Evolutionary conservation across 2,797 vertebrate species (phyloP).

Genomic region (Microctenopoma steveboyesi): DNA sequence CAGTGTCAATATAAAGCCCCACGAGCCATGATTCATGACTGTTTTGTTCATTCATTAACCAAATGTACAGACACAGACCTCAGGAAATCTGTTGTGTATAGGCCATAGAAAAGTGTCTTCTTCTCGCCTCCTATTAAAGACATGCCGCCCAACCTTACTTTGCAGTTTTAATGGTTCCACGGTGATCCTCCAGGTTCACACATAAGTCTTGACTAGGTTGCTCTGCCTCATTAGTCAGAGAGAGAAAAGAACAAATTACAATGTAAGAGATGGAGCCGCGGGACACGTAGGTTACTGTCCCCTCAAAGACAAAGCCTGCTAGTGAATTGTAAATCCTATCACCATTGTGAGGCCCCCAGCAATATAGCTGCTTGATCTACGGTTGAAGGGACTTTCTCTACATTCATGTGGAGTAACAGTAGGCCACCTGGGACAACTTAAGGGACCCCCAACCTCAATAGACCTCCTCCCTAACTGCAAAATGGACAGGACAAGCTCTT

Average conservation of each 20-base stretch:
- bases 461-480: constrained; percentile 56
- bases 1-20: constrained; percentile 41
- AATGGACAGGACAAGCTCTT: constrained; percentile 66
- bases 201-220: constrained; percentile 63
- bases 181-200: constrained; percentile 74
- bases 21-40: constrained; percentile 59
- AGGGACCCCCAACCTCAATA: constrained; percentile 57
- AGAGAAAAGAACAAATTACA: constrained; percentile 72
- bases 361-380: constrained; percentile 70
- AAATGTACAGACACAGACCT: constrained; percentile 33
- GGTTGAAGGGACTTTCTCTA: constrained; percentile 40
- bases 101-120: constrained; percentile 45
- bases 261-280: constrained; percentile 54
- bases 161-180: constrained; percentile 74
- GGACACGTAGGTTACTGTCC: constrained; percentile 41
- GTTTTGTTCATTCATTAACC: constrained; percentile 53
- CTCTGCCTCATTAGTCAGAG: constrained; percentile 72
- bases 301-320: constrained; percentile 63
- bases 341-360: constrained; percentile 54
- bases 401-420: constrained; percentile 52
- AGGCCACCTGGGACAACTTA: constrained; percentile 70
- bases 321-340: constrained; percentile 61
- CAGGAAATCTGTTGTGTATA: constrained; percentile 45
- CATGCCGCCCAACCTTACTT: constrained; percentile 43
- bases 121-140: constrained; percentile 51